Percentiles rank a stretch among this genome's conserved stretches.
Conservation (phyloP, 1,140 invertebrate species). For the Agrilus planipennis region DNA sequence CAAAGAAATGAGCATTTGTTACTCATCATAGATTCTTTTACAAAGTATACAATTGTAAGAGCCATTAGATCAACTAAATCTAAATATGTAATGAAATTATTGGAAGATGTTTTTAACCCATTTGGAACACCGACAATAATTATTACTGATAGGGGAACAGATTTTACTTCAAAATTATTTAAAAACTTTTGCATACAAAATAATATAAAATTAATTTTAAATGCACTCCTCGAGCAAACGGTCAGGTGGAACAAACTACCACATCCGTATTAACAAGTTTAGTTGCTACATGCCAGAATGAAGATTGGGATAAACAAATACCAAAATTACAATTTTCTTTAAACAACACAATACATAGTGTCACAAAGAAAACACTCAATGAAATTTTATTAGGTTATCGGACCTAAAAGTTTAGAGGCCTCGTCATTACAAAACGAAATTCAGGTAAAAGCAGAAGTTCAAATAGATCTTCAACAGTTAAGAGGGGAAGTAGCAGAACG, state of each 20-base stretch:
- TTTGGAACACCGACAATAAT: conserved; percentile 24
- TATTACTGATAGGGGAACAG: conserved; percentile 26
- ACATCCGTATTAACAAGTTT: too few species aligned
- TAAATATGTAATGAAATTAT: conserved; percentile 8
- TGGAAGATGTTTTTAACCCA: conserved; percentile 4
- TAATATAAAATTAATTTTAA: conserved; percentile 21
- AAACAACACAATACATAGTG: too few species aligned
- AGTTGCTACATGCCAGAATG: too few species aligned
- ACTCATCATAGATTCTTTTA: conserved; percentile 21
- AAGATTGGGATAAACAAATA: too few species aligned
- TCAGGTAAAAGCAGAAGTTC: too few species aligned
- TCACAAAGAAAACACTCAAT: too few species aligned
- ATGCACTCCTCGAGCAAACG: conserved; percentile 26
- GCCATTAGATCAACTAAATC: conserved; percentile 15
- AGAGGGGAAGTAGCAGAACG: too few species aligned
- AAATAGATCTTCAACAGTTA: too few species aligned
- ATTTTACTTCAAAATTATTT: conserved; percentile 25
- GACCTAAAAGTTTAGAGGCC: too few species aligned
- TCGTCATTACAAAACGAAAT: too few species aligned
- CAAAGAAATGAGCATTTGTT: conserved; percentile 21
- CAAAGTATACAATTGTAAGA: conserved; percentile 16
- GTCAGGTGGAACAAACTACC: conserved; percentile 15
- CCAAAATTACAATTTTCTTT: too few species aligned
- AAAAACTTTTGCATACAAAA: conserved; percentile 17
- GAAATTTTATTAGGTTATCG: too few species aligned